Base-by-base conservation (phyloP, 2,888 invertebrate species). In the Cyaniris semiargus region DNA sequence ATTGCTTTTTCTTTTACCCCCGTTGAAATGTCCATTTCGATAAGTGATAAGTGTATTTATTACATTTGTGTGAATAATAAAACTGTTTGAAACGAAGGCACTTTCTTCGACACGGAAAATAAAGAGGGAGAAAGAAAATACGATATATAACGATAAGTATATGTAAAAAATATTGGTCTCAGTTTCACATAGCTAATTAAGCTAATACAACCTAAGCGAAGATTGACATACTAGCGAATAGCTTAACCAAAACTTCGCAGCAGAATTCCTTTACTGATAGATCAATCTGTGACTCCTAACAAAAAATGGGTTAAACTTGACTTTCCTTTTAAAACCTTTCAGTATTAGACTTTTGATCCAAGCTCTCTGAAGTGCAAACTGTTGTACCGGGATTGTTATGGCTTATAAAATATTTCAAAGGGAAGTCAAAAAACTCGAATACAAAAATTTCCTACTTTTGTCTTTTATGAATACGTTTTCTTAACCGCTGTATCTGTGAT, bases 321-420 rank as follows among this genome's bases (percentile, higher is more conserved):
- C 27, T 66, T 27, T 44, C 44, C 72, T 13, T 72, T 72, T 72
- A 23, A 21, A n/a, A 44, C 72, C 72, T 72, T 44, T 44, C 23
- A 44, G 44, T 23, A 44, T 72, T 72, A 72, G 38, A 38, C 23
- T 38, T 38, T 71, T 23, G 44, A 38, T 44, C 72, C 44, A 21
- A n/a, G 44, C 71, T 21, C 10, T 27, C 23, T 15, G 44, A 23
- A 72, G 72, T 72, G 72, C 44, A 23, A 44, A 72, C 72, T 72
- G 72, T 23, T 72, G 71, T 72, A 48, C 21, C 38, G 23, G 44
- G 72, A 4, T 72, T 38, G 71, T 44, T 72, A 31, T 21, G 15
- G 72, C 44, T 72, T 72, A 72, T 23, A 71, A 71, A 72, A 15
- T 38, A 15, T 72, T 71, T 13, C 13, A 10, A 44, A 21, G 6